Evolutionary conservation across 92 coral and sea anemone genomes (phyloP).

Genomic region (Porites cylindrica): DNA sequence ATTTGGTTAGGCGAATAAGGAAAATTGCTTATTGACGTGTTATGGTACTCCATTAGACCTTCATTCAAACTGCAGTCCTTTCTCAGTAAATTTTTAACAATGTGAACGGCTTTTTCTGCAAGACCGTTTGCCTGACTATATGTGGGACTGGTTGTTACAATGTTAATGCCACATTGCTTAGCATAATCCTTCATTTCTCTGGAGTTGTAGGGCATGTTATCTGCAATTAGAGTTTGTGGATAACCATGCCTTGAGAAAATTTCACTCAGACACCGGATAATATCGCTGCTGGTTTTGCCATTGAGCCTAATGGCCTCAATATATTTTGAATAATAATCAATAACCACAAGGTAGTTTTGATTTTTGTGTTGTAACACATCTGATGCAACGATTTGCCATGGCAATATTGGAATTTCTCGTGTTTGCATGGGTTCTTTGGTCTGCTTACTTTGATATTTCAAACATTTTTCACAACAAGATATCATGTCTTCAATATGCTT

Average conservation of each 20-base stretch:
- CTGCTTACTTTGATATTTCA: conserved; percentile 38
- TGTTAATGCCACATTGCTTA: conserved; percentile 8
- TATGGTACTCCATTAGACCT: conserved; percentile 38
- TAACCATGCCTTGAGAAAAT: conserved; percentile 52
- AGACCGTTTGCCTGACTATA: conserved; percentile 46
- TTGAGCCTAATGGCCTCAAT: conserved; percentile 30
- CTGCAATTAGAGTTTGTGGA: conserved; percentile 51
- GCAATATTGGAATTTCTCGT: conserved; percentile 21
- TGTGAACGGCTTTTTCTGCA: conserved; percentile 33
- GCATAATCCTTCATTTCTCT: conserved; percentile 38
- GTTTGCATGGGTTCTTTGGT: conserved; percentile 44
- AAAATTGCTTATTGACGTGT: conserved; percentile 20
- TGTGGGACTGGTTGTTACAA: conserved; percentile 37
- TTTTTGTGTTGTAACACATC: conserved; percentile 42
- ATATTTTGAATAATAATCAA: conserved; percentile 43
- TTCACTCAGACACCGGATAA: conserved; percentile 22
- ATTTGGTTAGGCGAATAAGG: conserved; percentile 30
- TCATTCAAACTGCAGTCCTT: conserved; percentile 10
- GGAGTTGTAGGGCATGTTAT: conserved; percentile 53
- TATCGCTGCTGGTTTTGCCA: conserved; percentile 25
- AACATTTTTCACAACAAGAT: conserved; percentile 30
- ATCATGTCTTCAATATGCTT: conserved; percentile 30
- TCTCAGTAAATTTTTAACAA: conserved; percentile 16
- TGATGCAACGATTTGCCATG: conserved; percentile 51
- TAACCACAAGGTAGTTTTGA: conserved; percentile 31